Evolutionary conservation across 2,888 invertebrate species (phyloP).

Genomic region (Drosophila peninsularis): DNA sequence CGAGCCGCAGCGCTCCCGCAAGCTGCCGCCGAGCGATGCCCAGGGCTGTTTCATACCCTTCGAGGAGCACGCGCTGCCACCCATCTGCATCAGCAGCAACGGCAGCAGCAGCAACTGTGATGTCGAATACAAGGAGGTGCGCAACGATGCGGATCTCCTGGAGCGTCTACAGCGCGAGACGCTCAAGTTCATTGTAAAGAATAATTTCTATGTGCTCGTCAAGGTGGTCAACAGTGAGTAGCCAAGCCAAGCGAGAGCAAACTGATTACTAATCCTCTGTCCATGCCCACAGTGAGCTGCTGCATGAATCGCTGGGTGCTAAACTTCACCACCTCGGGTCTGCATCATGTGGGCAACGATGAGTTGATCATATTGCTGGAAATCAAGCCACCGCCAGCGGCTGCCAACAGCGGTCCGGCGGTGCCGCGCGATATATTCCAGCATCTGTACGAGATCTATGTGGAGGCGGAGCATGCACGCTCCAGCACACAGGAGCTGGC

Average conservation of each 20-base stretch:
- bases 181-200: constrained; percentile 90
- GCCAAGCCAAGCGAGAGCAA: not conserved
- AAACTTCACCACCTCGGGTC: constrained; percentile 91
- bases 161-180: constrained; percentile 87
- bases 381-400: constrained; percentile 86
- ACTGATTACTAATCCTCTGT: not conserved
- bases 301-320: constrained; percentile 90
- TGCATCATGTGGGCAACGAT: constrained; percentile 92
- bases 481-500: constrained; percentile 89
- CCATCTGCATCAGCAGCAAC: constrained; percentile 83
- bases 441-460: constrained; percentile 90
- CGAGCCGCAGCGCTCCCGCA: constrained; percentile 63
- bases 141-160: constrained; percentile 86
- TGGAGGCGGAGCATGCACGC: constrained; percentile 88
- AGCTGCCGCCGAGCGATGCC: constrained; percentile 76
- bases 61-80: constrained; percentile 86
- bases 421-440: constrained; percentile 90
- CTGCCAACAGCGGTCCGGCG: constrained; percentile 23
- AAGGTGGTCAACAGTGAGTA: constrained; percentile 91
- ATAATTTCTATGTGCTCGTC: constrained; percentile 90
- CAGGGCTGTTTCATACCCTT: constrained; percentile 81
- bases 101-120: constrained; percentile 73
- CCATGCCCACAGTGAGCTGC: constrained; percentile 88
- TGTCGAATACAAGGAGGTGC: constrained; percentile 81
- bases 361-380: constrained; percentile 92